phyloP scores from a whole-genome alignment of 2,797 vertebrate species.

The Gastrophryne carolinensis region DNA sequence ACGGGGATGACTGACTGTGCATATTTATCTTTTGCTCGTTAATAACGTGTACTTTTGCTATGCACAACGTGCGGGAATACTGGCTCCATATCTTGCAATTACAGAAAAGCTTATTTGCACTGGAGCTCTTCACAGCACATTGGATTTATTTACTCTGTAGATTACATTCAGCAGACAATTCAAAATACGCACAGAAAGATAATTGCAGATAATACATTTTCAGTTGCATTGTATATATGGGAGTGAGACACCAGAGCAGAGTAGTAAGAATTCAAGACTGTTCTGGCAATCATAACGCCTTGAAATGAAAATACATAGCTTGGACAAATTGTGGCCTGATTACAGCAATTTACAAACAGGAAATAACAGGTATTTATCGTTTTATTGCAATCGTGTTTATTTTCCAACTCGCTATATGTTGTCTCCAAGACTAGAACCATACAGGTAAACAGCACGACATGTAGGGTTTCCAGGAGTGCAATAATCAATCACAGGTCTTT shows the following conservation, averaged over 20 bases:
- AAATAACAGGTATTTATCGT: constrained; percentile 25
- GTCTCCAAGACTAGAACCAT: not conserved
- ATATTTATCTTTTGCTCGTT: constrained; percentile 47
- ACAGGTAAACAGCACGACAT: not conserved
- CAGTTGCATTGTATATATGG: constrained; percentile 22
- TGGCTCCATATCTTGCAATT: constrained; percentile 48
- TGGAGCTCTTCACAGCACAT: constrained; percentile 49
- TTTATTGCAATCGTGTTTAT: constrained; percentile 1
- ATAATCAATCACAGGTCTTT: not conserved
- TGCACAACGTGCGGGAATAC: constrained; percentile 35
- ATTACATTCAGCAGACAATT: constrained; percentile 46
- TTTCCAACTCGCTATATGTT: not conserved
- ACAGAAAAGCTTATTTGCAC: constrained; percentile 51
- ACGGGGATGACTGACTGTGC: constrained; percentile 38
- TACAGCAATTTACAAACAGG: constrained; percentile 31
- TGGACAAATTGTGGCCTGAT: constrained; percentile 15
- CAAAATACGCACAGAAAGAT: constrained; percentile 42
- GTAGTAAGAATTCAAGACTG: not conserved
- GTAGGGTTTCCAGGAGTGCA: not conserved
- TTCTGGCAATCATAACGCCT: not conserved
- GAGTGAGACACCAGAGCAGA: not conserved
- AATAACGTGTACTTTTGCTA: constrained; percentile 47
- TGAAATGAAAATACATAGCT: constrained; percentile 24
- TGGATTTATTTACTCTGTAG: constrained; percentile 52
- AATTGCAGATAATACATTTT: constrained; percentile 47